Evolutionary conservation across 2,888 invertebrate species (phyloP), one percentile per base, ranked within the genome.

Genomic region (Halictus quadricinctus): DNA sequence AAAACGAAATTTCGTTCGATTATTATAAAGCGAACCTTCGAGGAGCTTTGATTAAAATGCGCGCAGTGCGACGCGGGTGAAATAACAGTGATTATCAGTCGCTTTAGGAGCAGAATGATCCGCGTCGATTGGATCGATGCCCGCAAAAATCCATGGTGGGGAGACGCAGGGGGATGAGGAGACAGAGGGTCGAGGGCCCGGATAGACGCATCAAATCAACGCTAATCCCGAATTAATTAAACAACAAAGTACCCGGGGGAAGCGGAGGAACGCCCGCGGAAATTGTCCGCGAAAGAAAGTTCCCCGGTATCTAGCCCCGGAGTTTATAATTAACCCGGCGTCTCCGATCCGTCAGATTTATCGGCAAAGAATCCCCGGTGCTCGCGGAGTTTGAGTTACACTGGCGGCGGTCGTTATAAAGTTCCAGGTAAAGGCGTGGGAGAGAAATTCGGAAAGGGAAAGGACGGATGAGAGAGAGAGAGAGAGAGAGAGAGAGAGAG

Each of bases 341-440:
- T 81, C 36, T 66, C 64, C 60, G 72, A 50, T 29, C 64, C 60
- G 75, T 50, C 81, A 46, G 70, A 80, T 80, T 79, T 78, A 80
- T 73, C 82, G 79, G 86, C 76, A 76, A 85, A 86, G 85, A 79
- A 86, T 82, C 82, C 76, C 75, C 60, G 79, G 79, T 54, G 85
- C 72, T 69, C 46, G 74, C 79, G 86, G 88, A 88, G 88, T 89
- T 88, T 90, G 88, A 87, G 91, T 84, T 83, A 74, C 90, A 89
- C 89, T 91, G 87, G 84, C 87, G 84, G 87, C 88, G 90, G 90
- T 91, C 90, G 93, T 91, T 92, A 91, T 90, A 90, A 90, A 92
- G 91, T 91, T 90, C 88, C 85, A 88, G 69, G 69, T 69, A 69
- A 87, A 78, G 88, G 88, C 83, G 79, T 83, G 73, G 84, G 25